Evolutionary conservation across 2,888 invertebrate species (phyloP).

Genomic region (Sarcophaga carnaria): DNA sequence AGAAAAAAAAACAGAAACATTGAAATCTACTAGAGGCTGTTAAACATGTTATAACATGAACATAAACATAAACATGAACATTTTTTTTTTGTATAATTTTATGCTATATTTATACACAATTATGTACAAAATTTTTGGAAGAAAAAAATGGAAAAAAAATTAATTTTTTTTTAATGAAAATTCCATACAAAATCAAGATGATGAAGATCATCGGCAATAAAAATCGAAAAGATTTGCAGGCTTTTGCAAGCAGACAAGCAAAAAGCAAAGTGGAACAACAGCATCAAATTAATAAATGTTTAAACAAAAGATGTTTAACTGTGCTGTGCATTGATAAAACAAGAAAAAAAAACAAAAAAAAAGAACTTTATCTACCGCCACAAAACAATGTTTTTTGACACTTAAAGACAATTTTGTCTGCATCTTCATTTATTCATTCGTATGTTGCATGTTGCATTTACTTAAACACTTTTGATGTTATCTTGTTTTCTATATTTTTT

Average conservation of each 20-base stretch:
- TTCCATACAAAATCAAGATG: slow-evolving; percentile 46
- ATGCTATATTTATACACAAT: background rate
- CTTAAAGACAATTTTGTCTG: slow-evolving; percentile 47
- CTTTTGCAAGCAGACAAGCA: background rate
- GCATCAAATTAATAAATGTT: slow-evolving; percentile 39
- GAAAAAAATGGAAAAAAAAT: background rate
- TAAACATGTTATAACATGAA: slow-evolving; percentile 63
- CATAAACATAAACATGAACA: slow-evolving; percentile 32
- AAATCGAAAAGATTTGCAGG: slow-evolving; percentile 1
- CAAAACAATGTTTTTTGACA: slow-evolving; percentile 58
- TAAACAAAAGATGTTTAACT: slow-evolving; percentile 14
- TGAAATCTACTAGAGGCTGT: slow-evolving; percentile 57
- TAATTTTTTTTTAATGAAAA: slow-evolving; percentile 31
- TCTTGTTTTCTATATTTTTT: slow-evolving; percentile 2
- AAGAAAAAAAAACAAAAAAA: slow-evolving; percentile 22
- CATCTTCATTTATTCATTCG: background rate
- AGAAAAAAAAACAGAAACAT: slow-evolving; percentile 18
- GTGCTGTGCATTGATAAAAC: background rate
- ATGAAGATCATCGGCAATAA: slow-evolving; percentile 25
- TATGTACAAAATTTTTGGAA: background rate
- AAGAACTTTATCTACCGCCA: slow-evolving; percentile 51
- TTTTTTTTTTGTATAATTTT: background rate
- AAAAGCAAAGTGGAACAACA: slow-evolving; percentile 49
- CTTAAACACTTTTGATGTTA: background rate
- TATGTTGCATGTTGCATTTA: slow-evolving; percentile 58